Evolutionary conservation across 35 echinoderm and acorn worm genomes (phyloP).

Genomic region (Acanthaster planci): DNA sequence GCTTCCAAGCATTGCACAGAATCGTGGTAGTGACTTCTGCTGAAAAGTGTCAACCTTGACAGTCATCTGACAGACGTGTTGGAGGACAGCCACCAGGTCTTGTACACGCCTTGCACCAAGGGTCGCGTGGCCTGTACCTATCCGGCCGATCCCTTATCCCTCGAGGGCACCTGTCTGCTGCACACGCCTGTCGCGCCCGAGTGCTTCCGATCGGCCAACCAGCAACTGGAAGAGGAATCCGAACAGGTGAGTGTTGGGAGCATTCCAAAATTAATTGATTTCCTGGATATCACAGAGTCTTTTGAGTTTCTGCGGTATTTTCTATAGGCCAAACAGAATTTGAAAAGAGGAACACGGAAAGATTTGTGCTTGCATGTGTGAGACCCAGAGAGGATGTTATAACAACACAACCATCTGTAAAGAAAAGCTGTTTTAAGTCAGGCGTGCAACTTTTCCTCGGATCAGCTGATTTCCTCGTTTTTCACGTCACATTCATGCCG

Average conservation of each 20-base stretch:
- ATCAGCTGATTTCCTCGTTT: too few relatives aligned
- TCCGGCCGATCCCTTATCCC: constrained; percentile 39
- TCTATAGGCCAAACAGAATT: background rate
- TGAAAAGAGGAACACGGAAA: background rate
- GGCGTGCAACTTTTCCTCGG: too few relatives aligned
- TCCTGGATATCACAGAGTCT: background rate
- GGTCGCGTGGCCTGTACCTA: constrained; percentile 29
- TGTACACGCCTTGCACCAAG: constrained; percentile 52
- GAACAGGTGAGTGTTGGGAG: background rate
- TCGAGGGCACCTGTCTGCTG: constrained; percentile 38
- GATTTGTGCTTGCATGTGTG: too few relatives aligned
- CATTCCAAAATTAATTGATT: too few relatives aligned
- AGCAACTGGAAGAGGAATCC: background rate
- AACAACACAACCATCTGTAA: too few relatives aligned
- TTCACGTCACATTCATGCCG: too few relatives aligned
- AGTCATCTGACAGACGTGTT: constrained; percentile 51
- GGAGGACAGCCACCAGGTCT: constrained; percentile 60
- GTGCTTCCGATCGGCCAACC: background rate
- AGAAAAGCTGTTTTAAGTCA: too few relatives aligned
- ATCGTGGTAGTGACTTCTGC: background rate
- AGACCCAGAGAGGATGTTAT: background rate
- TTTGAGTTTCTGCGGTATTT: background rate
- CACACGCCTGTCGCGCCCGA: constrained; percentile 12
- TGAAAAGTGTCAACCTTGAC: constrained; percentile 29
- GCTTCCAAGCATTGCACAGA: too few relatives aligned